Evolutionary conservation across 2,797 vertebrate species (phyloP), one percentile per base, ranked within the genome.

Genomic region (Gephyroberyx darwinii): DNA sequence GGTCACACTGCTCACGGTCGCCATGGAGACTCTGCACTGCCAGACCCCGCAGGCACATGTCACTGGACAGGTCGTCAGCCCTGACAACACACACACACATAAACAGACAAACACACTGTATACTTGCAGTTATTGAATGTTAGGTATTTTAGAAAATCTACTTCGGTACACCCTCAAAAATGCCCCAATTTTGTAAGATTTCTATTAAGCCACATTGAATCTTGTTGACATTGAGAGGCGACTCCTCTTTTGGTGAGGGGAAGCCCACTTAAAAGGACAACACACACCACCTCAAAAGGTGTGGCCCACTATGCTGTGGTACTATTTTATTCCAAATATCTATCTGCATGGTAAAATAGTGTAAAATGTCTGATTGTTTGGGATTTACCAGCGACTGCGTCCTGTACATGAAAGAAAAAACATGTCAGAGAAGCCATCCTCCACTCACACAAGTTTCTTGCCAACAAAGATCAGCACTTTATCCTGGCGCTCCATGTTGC

Each of bases 391-490:
- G 33, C 33, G 8, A 35, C 5, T 35, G 33, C 8, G 33, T 6
- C 6, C 33, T 35, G 33, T 35, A 8, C 33, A 35, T 35, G 8
- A 35, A 35, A 35, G 8, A 35, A 35, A 9, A 14, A 48, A 10
- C 10, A 1, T 6, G 39, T 52, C 4, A 7, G 20, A 12, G 30
- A 60, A 37, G 0, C n/a, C 12, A 69, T 30, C 54, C 5, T 7
- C 1, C 4, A 90, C 97, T 90, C 88, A 99, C 97, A 88, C 71
- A 13, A 96, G 45, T 87, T 99, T 99, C 90, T 93, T 97, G 58
- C 96, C 96, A 39, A 99, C 98, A 90, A 99, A 99, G 89, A 99
- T 92, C 54, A 98, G 90, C 62, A 95, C 96, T 90, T 99, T 99
- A 70, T 99, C 97, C 41, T 90, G 71, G 0, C 95, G 94, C 77